Conservation (phyloP, 2,888 invertebrate species). For the Aleiodes alternator region DNA sequence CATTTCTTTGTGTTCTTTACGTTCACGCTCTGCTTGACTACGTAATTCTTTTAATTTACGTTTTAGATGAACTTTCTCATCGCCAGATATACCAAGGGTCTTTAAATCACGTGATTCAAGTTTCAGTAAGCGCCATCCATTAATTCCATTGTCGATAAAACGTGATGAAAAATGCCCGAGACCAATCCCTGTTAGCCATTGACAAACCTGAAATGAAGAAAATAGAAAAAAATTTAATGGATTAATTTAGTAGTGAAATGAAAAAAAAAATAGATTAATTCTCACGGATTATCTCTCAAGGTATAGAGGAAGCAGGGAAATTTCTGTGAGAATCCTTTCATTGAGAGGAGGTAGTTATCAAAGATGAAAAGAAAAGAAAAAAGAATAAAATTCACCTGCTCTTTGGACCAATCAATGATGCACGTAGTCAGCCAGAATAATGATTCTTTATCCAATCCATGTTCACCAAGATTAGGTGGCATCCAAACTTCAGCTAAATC, state of each 20-base stretch:
- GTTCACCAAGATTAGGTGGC: constrained; percentile 78
- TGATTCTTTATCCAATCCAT: constrained; percentile 79
- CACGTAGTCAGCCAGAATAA: constrained; percentile 83
- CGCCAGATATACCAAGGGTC: constrained; percentile 85
- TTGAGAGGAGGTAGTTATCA: no score
- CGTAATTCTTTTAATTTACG: constrained; percentile 90
- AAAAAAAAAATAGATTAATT: background rate
- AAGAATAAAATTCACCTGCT: constrained; percentile 78
- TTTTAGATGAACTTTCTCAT: constrained; percentile 90
- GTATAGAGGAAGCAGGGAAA: no score
- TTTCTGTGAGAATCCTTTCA: no score
- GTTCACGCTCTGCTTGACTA: constrained; percentile 85
- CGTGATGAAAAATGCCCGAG: constrained; percentile 92
- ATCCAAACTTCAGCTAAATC: constrained; percentile 76
- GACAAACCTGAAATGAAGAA: constrained; percentile 83
- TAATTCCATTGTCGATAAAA: constrained; percentile 92
- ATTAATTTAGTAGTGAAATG: background rate
- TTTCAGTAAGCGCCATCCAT: constrained; percentile 89
- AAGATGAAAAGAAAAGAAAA: background rate
- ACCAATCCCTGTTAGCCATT: constrained; percentile 89
- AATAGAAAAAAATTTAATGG: background rate
- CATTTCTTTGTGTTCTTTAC: constrained; percentile 89
- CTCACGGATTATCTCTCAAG: no score
- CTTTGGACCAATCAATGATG: constrained; percentile 86
- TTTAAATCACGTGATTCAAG: constrained; percentile 95